Percentiles rank a stretch among this genome's conserved stretches.
These are phyloP conservation scores for Patiria miniata DNA, from an alignment of 35 echinoderm and acorn worm species.

Conservation along the genomic window DNA sequence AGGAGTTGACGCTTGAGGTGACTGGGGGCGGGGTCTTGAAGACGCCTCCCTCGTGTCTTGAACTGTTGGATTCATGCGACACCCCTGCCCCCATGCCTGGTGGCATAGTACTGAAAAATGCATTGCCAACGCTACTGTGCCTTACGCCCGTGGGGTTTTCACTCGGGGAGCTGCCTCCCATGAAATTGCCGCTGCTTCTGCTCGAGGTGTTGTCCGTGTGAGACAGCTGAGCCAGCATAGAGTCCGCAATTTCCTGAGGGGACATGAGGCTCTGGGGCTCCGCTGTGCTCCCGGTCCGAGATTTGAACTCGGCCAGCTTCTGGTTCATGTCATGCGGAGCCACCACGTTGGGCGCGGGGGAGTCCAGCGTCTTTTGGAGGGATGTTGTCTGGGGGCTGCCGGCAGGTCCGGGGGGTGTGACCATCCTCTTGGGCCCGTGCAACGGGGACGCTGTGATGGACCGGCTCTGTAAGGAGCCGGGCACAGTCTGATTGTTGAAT, in stretches of 20 bases:
- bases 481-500: slow-evolving; percentile 23
- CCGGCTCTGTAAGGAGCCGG: slow-evolving; percentile 5
- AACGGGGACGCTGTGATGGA: slow-evolving; percentile 39
- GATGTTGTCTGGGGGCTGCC: slow-evolving; percentile 23
- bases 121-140: slow-evolving; percentile 1
- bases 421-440: slow-evolving; percentile 63
- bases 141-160: slow-evolving; percentile 18
- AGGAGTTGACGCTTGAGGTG: slow-evolving; percentile 39
- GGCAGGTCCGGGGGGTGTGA: slow-evolving; percentile 42
- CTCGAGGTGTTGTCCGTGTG: slow-evolving; percentile 45
- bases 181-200: slow-evolving; percentile 14
- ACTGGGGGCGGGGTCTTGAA: slow-evolving; percentile 83
- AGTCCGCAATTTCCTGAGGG: slow-evolving; percentile 98
- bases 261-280: slow-evolving; percentile 78
- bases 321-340: slow-evolving; percentile 92
- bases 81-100: not conserved
- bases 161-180: slow-evolving; percentile 21
- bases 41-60: slow-evolving; percentile 9
- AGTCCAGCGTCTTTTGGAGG: slow-evolving; percentile 75
- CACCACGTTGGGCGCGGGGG: slow-evolving; percentile 89
- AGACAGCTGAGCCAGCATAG: slow-evolving; percentile 89
- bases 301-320: slow-evolving; percentile 94
- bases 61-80: not conserved
- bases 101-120: slow-evolving; percentile 53
- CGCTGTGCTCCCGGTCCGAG: slow-evolving; percentile 65